Evolutionary conservation across 2,888 invertebrate genomes (phyloP), one percentile per base, ranked within the genome.

Genomic region (Drosophila glabriapex): DNA sequence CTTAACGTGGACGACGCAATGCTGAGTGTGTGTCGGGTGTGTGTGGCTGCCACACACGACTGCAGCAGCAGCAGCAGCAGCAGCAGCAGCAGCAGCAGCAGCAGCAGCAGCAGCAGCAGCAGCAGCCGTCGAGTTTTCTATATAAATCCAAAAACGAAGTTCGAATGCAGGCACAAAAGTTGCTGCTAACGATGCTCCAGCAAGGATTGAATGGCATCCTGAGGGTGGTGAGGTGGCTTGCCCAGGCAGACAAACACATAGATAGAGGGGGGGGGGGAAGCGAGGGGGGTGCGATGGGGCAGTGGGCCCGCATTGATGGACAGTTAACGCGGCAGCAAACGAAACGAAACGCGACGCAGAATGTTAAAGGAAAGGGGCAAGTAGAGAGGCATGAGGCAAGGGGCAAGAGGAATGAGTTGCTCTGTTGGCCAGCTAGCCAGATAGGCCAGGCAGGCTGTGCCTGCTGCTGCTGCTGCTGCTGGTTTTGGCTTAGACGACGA

Each of bases 281-380:
- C 9, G 31, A 12, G 1, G 56, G 43, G 25, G 56, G 43, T 14
- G 64, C 58, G 73, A 56, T 65, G 68, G 53, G 60, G 50, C 25
- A 28, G 41, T 64, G 66, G 71, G 73, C 89, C 89, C 84, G 85
- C 89, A 88, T 89, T 88, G 88, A 88, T 88, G 87, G 88, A 88
- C 88, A 88, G 91, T 89, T 88, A 88, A 88, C 88, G 88, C 90
- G 88, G 91, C 84, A 86, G 56, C 37, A 88, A 88, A 88, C 82
- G 87, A 29, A 90, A 91, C 92, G 92, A 31, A 90, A 91, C 92
- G 92, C 91, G 92, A 56, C 56, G 87, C 90, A 90, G 80, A 81
- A 52, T 33, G 46, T 43, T 46, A 4, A 46, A 46, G 46, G 66
- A 46, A 29, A 16, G 55, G 35, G 37, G 60, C 60, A 52, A 46